Evolutionary conservation across 2,113 vertebrate genomes (phyloP).

Genomic region (Heterocephalus glaber): DNA sequence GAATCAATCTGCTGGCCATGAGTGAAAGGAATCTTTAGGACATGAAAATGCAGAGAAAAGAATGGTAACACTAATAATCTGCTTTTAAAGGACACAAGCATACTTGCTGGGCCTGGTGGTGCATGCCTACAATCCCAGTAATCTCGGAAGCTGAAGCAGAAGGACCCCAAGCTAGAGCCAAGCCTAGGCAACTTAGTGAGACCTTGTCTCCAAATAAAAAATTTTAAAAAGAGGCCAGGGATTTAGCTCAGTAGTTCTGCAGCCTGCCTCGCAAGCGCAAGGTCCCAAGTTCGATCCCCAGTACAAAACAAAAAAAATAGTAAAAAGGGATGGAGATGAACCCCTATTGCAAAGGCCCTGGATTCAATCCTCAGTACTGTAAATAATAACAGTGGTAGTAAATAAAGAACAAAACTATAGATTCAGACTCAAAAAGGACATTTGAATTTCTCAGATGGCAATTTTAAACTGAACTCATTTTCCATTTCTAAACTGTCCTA

Average conservation of each 20-base stretch:
- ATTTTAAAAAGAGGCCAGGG: neutral
- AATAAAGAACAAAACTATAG: neutral
- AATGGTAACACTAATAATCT: neutral
- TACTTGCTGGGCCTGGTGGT: neutral
- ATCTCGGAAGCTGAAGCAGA: neutral
- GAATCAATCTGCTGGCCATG: neutral
- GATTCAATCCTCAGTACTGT: neutral
- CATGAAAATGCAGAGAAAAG: neutral
- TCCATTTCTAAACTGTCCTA: slow-evolving; percentile 51
- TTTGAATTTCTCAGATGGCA: slow-evolving; percentile 5
- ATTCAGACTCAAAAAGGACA: neutral
- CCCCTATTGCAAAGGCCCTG: neutral
- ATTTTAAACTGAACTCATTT: slow-evolving; percentile 47
- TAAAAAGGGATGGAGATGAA: too few species aligned
- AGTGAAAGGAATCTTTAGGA: neutral
- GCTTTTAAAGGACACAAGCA: slow-evolving; percentile 7
- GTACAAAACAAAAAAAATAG: too few species aligned
- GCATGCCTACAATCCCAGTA: neutral
- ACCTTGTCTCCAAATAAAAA: neutral
- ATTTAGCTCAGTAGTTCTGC: too few species aligned
- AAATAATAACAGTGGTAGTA: neutral
- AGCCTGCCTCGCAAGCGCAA: too few species aligned
- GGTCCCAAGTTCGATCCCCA: too few species aligned
- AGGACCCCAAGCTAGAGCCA: neutral
- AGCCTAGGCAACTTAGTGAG: neutral